These are phyloP conservation scores for Cryptocephalus primarius DNA, from an alignment of 2,888 invertebrate species.

Conservation along the genomic window DNA sequence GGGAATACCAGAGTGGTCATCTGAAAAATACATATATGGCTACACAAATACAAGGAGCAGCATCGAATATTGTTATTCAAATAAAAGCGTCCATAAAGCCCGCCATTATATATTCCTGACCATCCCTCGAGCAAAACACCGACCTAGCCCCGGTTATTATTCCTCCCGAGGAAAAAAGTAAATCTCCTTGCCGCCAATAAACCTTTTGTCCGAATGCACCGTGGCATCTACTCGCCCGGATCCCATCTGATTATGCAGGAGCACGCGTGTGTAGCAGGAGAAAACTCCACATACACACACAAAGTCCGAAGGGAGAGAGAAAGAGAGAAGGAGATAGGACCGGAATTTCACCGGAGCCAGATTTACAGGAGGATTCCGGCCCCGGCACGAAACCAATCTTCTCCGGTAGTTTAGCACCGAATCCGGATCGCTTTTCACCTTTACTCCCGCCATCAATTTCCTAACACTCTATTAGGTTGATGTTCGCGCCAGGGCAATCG, in stretches of 20 bases:
- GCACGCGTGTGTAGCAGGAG: conserved; percentile 19
- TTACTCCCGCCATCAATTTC: conserved; percentile 31
- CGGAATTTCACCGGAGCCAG: conserved; percentile 5
- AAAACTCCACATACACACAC: no score
- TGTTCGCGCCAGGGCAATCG: conserved; percentile 25
- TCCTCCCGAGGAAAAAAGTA: neutral
- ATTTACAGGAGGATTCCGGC: conserved; percentile 11
- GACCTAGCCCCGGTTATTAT: no score
- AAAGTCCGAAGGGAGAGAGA: neutral
- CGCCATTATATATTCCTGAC: no score
- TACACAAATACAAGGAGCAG: no score
- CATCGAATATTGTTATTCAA: no score
- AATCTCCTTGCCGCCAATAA: conserved; percentile 1
- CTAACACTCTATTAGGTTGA: conserved; percentile 31
- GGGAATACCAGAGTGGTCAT: no score
- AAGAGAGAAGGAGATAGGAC: neutral
- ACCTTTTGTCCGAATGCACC: conserved; percentile 25
- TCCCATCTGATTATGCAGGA: conserved; percentile 32
- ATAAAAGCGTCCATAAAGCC: no score
- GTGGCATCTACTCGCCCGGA: conserved; percentile 15
- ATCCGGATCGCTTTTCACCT: conserved; percentile 32
- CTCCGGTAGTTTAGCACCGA: conserved; percentile 27
- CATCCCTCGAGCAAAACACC: no score
- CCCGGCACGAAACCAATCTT: conserved; percentile 30
- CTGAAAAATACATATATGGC: no score